Percentiles rank a stretch among this genome's conserved stretches.
These are phyloP conservation scores for Rhopilema esculentum DNA, from an alignment of 30 jellyfish, hydroid and myxozoan species.

Conservation along the genomic window DNA sequence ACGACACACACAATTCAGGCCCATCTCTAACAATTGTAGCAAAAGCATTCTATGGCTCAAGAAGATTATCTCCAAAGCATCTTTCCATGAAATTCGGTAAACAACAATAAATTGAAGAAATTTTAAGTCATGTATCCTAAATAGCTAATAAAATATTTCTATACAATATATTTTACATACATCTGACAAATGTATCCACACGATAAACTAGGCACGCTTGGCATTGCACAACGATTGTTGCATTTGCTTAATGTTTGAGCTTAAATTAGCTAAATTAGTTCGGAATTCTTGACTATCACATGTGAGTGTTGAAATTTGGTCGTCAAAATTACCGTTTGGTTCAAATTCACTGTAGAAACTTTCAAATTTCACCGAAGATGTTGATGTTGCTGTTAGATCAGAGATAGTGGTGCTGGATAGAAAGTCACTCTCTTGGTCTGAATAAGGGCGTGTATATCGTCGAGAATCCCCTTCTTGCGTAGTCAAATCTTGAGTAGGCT, in stretches of 20 bases:
- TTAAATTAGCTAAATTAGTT: constrained; percentile 50
- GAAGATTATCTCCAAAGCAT: no score
- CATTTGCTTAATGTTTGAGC: constrained; percentile 48
- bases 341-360: neutral
- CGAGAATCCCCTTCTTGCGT: neutral
- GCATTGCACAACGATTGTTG: constrained; percentile 54
- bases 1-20: no score
- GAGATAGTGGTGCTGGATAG: constrained; percentile 24
- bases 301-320: constrained; percentile 51
- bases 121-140: no score
- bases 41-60: no score
- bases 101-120: no score
- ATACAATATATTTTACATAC: no score
- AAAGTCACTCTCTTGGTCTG: constrained; percentile 30
- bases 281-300: constrained; percentile 72
- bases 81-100: no score
- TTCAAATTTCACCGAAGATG: neutral
- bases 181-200: neutral
- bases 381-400: neutral
- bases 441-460: neutral
- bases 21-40: no score
- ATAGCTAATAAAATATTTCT: no score
- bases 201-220: neutral
- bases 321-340: constrained; percentile 11
- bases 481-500: neutral